phyloP scores from a whole-genome alignment of 2,888 invertebrate genomes.

The Ptilodon capucinus region DNA sequence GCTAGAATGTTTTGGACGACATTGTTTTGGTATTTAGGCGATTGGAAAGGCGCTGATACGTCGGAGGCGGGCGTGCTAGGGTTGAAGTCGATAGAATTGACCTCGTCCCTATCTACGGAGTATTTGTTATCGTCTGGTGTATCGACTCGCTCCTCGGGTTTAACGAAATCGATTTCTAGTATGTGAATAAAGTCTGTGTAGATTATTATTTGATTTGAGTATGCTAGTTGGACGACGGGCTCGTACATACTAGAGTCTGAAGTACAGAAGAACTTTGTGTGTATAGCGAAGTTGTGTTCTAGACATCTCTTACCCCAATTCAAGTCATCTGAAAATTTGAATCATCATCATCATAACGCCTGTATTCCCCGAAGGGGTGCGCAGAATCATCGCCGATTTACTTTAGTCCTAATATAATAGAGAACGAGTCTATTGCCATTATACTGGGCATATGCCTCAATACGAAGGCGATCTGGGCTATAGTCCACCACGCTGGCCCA shows the following conservation, averaged over 20 bases:
- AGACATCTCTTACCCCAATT: conserved; percentile 89
- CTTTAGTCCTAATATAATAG: too few relatives aligned
- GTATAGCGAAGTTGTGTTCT: conserved; percentile 94
- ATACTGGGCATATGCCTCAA: too few relatives aligned
- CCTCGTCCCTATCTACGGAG: conserved; percentile 63
- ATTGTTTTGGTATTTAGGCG: conserved; percentile 79
- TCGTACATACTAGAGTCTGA: conserved; percentile 91
- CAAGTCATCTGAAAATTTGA: conserved; percentile 62
- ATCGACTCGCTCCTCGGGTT: conserved; percentile 61
- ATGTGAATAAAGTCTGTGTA: conserved; percentile 94
- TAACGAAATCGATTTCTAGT: conserved; percentile 84
- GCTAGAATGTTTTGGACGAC: conserved; percentile 84
- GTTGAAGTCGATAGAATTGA: conserved; percentile 59
- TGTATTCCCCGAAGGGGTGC: too few relatives aligned
- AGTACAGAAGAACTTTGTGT: conserved; percentile 95
- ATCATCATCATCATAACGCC: too few relatives aligned
- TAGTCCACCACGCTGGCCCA: too few relatives aligned
- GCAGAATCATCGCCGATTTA: too few relatives aligned
- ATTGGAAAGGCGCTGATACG: conserved; percentile 72
- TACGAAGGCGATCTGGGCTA: too few relatives aligned
- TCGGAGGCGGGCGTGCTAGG: conserved; percentile 67
- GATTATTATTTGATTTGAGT: conserved; percentile 89
- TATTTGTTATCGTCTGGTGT: conserved; percentile 58
- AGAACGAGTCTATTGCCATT: too few relatives aligned
- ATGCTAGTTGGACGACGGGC: conserved; percentile 86